Evolutionary conservation across 2,888 invertebrate species (phyloP).

Genomic region (Hofmannophila pseudospretella): DNA sequence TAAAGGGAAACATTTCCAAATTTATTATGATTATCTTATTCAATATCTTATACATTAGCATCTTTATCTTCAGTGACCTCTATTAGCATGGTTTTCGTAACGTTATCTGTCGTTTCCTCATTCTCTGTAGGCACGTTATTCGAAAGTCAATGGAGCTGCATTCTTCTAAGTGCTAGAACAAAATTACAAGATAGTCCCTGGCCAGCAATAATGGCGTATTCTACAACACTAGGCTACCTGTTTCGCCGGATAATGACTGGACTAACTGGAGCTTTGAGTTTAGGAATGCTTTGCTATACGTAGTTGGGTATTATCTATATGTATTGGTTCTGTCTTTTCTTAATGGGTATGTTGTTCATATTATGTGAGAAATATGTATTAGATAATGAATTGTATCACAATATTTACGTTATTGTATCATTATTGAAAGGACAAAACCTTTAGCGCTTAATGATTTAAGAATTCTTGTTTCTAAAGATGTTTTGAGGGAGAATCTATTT

Average conservation of each 20-base stretch:
- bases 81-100: not conserved
- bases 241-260: conserved; percentile 55
- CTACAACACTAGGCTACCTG: conserved; percentile 39
- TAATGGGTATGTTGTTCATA: no score
- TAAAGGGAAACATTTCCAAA: no score
- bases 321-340: no score
- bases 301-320: no score
- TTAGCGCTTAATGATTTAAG: no score
- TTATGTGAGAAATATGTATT: no score
- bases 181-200: conserved; percentile 37
- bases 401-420: no score
- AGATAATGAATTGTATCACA: no score
- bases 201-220: conserved; percentile 32
- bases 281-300: conserved; percentile 37
- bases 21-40: not conserved
- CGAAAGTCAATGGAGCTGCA: conserved; percentile 33
- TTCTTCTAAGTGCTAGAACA: conserved; percentile 33
- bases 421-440: no score
- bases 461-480: no score
- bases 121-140: conserved; percentile 25
- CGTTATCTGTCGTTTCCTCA: conserved; percentile 13
- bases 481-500: no score
- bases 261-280: conserved; percentile 50
- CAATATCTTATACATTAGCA: not conserved
- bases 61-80: not conserved